These are phyloP conservation scores for Aphrocallistes beatrix DNA, from an alignment of 37 sponge, comb jelly and placozoan species.

Conservation along the genomic window DNA sequence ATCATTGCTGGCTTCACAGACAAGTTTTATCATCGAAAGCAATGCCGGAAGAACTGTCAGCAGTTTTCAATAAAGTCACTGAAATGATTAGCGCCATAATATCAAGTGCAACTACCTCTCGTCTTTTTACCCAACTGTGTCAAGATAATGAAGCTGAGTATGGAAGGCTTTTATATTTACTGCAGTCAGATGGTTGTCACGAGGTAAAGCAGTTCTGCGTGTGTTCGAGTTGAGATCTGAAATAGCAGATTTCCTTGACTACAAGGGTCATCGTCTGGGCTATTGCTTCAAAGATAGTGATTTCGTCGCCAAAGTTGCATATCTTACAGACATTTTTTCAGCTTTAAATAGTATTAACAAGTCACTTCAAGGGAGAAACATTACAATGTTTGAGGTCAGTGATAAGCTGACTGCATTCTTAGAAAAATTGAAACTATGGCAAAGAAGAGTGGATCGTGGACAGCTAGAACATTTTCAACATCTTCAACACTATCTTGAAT, in stretches of 20 bases:
- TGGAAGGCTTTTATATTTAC: background rate
- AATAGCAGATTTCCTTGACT: background rate
- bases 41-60: background rate
- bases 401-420: background rate
- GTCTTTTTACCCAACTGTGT: conserved; percentile 3
- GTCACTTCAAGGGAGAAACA: background rate
- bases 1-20: background rate
- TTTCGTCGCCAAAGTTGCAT: background rate
- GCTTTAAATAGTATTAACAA: background rate
- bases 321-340: background rate
- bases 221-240: conserved; percentile 5
- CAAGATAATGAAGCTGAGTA: background rate
- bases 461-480: background rate
- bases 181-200: conserved; percentile 19
- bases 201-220: background rate
- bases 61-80: background rate
- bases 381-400: background rate
- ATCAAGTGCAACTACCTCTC: conserved; percentile 16
- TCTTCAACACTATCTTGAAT: background rate
- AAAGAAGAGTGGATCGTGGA: background rate
- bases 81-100: background rate
- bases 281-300: background rate
- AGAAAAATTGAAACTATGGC: background rate
- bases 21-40: conserved; percentile 5
- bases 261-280: background rate